phyloP scores from a whole-genome alignment of 1,140 invertebrate species.

The Drosophila nigrodunni region DNA sequence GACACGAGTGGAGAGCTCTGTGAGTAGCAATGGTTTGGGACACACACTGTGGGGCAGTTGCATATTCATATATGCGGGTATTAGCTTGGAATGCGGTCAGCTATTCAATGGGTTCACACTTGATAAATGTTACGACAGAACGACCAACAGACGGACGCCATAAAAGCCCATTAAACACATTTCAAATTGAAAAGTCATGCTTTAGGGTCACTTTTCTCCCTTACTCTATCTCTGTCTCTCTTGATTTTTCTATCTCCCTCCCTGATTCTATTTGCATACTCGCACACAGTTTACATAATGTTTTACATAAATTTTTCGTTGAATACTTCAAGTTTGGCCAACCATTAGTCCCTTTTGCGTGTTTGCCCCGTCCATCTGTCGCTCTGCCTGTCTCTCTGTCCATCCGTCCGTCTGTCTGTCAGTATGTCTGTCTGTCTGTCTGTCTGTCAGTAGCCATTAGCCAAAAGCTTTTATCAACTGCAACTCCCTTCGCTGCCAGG shows the following conservation, averaged over 20 bases:
- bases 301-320: conserved; percentile 80
- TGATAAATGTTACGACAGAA: conserved; percentile 30
- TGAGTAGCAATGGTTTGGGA: neutral
- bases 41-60: neutral
- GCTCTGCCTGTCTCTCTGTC: neutral
- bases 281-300: conserved; percentile 58
- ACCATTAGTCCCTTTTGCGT: conserved; percentile 18
- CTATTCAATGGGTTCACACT: conserved; percentile 43
- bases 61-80: conserved; percentile 23
- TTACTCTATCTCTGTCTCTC: neutral
- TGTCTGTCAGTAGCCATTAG: conserved; percentile 33
- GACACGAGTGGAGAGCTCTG: neutral
- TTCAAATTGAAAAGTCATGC: conserved; percentile 79
- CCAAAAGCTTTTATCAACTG: conserved; percentile 65
- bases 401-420: neutral
- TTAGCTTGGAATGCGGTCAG: conserved; percentile 38
- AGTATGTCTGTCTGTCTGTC: conserved; percentile 12
- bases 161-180: conserved; percentile 71
- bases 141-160: conserved; percentile 13
- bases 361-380: neutral
- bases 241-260: too few species aligned
- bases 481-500: neutral
- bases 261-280: conserved; percentile 35
- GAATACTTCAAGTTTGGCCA: conserved; percentile 61
- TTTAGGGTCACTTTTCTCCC: conserved; percentile 12